Base-by-base conservation (phyloP, 2,113 vertebrate genomes). In the Lycaon pictus region DNA sequence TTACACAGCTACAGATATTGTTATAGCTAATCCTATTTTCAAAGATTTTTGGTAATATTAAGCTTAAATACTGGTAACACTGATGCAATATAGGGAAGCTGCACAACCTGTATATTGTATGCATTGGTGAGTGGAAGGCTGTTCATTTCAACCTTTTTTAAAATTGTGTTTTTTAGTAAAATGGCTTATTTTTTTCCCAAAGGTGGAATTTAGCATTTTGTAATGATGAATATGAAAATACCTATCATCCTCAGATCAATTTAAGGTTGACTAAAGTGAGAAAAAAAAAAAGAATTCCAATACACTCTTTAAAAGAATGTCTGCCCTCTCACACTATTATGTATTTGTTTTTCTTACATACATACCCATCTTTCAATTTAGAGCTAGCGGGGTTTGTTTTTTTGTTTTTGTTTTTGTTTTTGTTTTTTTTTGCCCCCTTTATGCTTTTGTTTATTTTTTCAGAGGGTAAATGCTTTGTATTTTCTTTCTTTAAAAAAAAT, bases 111-210 rank as follows among this genome's bases (percentile, higher is more conserved):
- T 98, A 97, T 98, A 97, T 97, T 98, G 98, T 98, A 97, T 56
- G 96, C 98, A 98, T 98, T 97, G 98, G 96, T 95, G 97, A 91
- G 95, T 98, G 96, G 98, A 98, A 98, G 97, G 97, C 94, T 98
- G 97, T 98, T 98, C 91, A 98, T 98, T 98, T 98, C 97, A 97
- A 96, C 97, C 97, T 99, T 98, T 99, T 98, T 98, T 91, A 98
- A 99, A 98, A 96, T 96, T 98, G 98, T 97, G 98, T 97, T 99
- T 98, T 99, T 98, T 99, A 99, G 98, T 94, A 98, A 99, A 99
- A 99, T 98, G 97, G 98, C 98, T 99, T 99, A 97, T 99, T 99
- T 99, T 99, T 98, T 98, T 98, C 98, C 98, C 98, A 97, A 96
- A 98, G 98, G 97, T 98, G 98, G 98, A 98, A 98, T 98, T 98